Base-by-base conservation (phyloP, 2,888 invertebrate genomes). In the Drosophila parthenogenetica region DNA sequence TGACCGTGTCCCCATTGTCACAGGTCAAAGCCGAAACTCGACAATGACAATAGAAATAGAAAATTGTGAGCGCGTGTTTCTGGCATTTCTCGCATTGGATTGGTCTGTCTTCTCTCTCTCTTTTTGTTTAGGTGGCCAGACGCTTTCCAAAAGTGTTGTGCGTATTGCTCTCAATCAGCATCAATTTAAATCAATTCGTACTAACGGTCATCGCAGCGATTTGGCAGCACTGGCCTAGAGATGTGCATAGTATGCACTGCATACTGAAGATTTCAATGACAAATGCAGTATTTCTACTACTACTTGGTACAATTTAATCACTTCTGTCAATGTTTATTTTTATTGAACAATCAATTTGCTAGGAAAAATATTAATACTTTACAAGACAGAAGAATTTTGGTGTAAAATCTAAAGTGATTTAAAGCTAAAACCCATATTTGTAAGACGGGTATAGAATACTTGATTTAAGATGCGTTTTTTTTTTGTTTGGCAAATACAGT, bases 171-270 rank as follows among this genome's bases (percentile, higher is more conserved):
- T 37, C 79, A 84, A 87, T 83, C 83, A 77, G 66, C 19, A 50
- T 67, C 75, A 84, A 84, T 87, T 84, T 59, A 84, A 77, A 51
- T 73, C 68, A 87, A 84, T 87, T 82, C 58, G 61, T 10, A 50
- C 32, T 76, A 83, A 78, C 77, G 81, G 73, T 14, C 45, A 63
- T 42, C 42, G 50, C 59, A 57, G 48, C 78, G 64, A 69, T 69
- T 63, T 72, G 86, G 70, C 69, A 78, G 55, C 83, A 73, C 60
- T 69, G 64, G 46, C 46, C 16, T 4, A 40, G 48, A 40, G 54
- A 55, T 29, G 29, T 29, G 39, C 25, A 17, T 17, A 22, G 22
- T 5, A 1, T 22, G 22, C 25, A 17, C 14, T 5, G 22, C 1
- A 1, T 22, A 5, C 3, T 29, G 5, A n/a, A 19, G n/a, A 22